Evolutionary conservation across 2,888 invertebrate genomes (phyloP), one percentile per base, ranked within the genome.

Genomic region (Ethmia dodecea): DNA sequence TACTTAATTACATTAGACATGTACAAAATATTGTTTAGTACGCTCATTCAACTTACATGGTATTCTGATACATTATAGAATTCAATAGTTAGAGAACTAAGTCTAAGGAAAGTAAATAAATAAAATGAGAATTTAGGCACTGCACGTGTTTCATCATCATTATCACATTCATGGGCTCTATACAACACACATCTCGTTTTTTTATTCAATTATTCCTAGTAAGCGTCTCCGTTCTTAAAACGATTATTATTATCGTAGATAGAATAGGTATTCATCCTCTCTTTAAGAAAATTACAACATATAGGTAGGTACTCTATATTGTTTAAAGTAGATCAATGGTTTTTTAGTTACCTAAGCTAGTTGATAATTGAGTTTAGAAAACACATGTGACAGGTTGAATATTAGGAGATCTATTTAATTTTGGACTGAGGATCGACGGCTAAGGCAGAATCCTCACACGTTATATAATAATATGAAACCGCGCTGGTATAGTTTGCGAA

Each of bases 101-200:
- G 47, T 58, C 56, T 62, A 54, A 5, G 8, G 18, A 58, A 68
- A 60, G 61, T 59, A 69, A 71, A 58, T 59, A 69, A n/a, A n/a
- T n/a, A n/a, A 79, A 26, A 74, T 68, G 65, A 79, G 73, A 80
- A 73, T 79, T 78, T 81, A 84, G 84, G 84, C 84, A 86, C 84
- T 79, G 80, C 76, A 75, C 76, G 68, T 78, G 69, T 75, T 71
- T 66, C 58, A 57, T 70, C 68, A 61, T 73, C 74, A 72, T n/a
- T 84, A 86, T 86, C 84, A 84, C 84, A 86, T 77, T 74, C 71
- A 69, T 72, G 68, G 72, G 66, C 68, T 69, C 62, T 66, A 63
- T 69, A 67, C 61, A 65, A 64, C 60, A 57, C 68, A 72, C 69
- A 70, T 63, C 66, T 64, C 63, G 55, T 59, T 59, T 47, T 47